Evolutionary conservation across 2,113 vertebrate species (phyloP).

Genomic region (Chroicocephalus ridibundus): DNA sequence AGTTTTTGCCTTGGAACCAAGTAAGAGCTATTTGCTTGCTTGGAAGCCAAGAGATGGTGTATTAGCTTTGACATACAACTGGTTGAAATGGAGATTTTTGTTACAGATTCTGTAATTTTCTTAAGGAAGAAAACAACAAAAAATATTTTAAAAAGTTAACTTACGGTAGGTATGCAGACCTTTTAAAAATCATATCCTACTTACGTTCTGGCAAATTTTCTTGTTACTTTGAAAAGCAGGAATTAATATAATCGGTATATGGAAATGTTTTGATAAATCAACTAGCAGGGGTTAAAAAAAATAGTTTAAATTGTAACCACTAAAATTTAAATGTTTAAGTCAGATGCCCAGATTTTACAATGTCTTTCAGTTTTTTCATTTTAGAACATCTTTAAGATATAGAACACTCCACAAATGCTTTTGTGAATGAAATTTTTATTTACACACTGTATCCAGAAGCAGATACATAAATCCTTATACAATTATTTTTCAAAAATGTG

Average conservation of each 20-base stretch:
- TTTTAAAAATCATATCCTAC: background rate
- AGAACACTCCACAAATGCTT: constrained; percentile 50
- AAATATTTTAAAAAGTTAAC: background rate
- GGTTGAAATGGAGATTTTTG: background rate
- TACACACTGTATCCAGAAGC: constrained; percentile 91
- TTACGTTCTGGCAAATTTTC: background rate
- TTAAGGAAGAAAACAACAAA: background rate
- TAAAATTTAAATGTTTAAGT: background rate
- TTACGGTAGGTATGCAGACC: background rate
- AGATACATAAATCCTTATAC: constrained; percentile 93
- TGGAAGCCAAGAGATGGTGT: background rate
- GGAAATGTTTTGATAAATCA: background rate
- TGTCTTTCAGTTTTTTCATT: background rate
- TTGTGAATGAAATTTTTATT: constrained; percentile 90
- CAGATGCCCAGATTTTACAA: background rate
- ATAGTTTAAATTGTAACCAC: background rate
- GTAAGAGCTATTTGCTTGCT: background rate
- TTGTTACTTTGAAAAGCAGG: background rate
- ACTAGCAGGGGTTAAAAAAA: background rate
- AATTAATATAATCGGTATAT: background rate
- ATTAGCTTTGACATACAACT: background rate
- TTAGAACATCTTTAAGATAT: background rate
- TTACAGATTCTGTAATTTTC: background rate
- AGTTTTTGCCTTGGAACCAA: background rate
- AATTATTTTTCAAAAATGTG: constrained; percentile 97